Evolutionary conservation across 2,888 invertebrate genomes (phyloP).

Genomic region (Ditula angustiorana): DNA sequence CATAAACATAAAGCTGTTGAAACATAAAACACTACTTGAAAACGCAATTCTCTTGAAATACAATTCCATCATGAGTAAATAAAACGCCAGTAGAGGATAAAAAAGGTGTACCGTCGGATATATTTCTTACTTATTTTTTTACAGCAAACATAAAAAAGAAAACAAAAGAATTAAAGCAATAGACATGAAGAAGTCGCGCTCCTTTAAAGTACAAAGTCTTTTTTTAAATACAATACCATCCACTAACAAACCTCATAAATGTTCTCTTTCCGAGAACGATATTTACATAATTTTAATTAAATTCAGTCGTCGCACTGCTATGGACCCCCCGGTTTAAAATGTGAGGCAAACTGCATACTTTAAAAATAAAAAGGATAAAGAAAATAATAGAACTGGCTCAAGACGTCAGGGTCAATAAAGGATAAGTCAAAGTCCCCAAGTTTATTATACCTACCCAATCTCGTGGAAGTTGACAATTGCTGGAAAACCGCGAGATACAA

Average conservation of each 20-base stretch:
- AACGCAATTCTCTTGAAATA: too few relatives aligned
- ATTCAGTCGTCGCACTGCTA: conserved; percentile 26
- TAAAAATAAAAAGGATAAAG: neutral
- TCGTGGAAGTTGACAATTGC: neutral
- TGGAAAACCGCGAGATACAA: neutral
- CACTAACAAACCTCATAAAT: conserved; percentile 33
- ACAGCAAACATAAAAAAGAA: neutral
- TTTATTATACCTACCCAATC: neutral
- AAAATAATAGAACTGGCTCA: neutral
- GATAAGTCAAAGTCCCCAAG: neutral
- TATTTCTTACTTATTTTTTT: too few relatives aligned
- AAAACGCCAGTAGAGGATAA: too few relatives aligned
- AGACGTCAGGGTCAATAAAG: neutral
- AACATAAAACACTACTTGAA: neutral
- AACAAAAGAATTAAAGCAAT: conserved; percentile 19
- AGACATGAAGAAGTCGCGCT: neutral
- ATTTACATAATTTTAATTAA: conserved; percentile 43
- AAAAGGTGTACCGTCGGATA: too few relatives aligned
- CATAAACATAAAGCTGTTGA: neutral
- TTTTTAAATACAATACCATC: conserved; percentile 32
- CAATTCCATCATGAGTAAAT: neutral
- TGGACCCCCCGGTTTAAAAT: conserved; percentile 27
- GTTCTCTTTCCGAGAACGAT: conserved; percentile 29
- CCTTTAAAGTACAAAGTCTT: conserved; percentile 18
- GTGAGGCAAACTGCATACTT: conserved; percentile 19